These are phyloP conservation scores for Plutella xylostella DNA, from an alignment of 2,888 invertebrate genomes.

Conservation along the genomic window DNA sequence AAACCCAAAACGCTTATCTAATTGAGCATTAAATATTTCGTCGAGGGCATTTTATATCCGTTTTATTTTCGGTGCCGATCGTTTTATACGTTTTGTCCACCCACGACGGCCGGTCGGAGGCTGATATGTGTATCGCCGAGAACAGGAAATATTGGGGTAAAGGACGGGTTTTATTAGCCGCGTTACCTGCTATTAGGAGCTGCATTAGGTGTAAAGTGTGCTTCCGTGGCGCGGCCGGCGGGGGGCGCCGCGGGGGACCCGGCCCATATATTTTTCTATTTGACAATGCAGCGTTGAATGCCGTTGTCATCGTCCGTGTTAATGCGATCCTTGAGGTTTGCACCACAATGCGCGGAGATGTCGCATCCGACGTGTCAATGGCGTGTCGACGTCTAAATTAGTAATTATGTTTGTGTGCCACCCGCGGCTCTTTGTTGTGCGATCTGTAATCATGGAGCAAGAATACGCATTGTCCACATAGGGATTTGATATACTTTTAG, in stretches of 20 bases:
- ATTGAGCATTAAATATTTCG: conserved; percentile 69
- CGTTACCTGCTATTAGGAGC: conserved; percentile 66
- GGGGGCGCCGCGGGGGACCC: conserved; percentile 43
- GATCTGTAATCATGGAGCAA: conserved; percentile 38
- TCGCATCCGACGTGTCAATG: conserved; percentile 53
- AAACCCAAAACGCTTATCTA: conserved; percentile 67
- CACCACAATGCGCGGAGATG: conserved; percentile 62
- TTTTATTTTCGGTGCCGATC: conserved; percentile 58
- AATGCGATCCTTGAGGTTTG: conserved; percentile 68
- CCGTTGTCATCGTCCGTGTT: conserved; percentile 66
- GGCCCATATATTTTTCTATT: conserved; percentile 62
- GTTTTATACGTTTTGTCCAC: conserved; percentile 64
- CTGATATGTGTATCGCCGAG: conserved; percentile 50
- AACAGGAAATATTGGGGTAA: conserved; percentile 64
- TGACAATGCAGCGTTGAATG: conserved; percentile 53
- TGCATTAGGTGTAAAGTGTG: conserved; percentile 64
- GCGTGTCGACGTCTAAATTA: conserved; percentile 65
- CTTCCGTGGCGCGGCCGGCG: conserved; percentile 47
- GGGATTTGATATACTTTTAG: conserved; percentile 36
- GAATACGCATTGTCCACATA: conserved; percentile 32
- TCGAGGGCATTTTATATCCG: conserved; percentile 64
- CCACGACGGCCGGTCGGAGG: conserved; percentile 59
- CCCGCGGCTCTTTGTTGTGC: conserved; percentile 55
- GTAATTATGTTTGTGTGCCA: conserved; percentile 56
- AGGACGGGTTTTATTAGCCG: conserved; percentile 61